Base-by-base conservation (phyloP, 1,140 invertebrate species). In the Drosophila pachea region DNA sequence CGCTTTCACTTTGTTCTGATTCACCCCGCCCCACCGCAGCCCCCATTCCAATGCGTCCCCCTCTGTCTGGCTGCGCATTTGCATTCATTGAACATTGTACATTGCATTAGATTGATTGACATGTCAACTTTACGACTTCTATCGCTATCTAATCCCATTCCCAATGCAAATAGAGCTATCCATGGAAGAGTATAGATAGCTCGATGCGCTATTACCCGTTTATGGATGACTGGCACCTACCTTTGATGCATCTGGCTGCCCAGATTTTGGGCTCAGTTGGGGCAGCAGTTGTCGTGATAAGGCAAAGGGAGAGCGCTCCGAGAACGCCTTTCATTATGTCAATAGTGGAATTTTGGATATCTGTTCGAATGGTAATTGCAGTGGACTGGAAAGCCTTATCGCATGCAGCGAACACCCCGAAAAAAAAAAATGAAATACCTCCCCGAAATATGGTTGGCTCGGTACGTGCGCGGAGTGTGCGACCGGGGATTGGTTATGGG, bases 401-500 rank as follows among this genome's bases (percentile, higher is more conserved):
- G 45, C 38, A 38, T 8, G n/a, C 7, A 16, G 33, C 48, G 22
- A 35, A 52, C 14, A 14, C 14, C 32, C 40, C 4, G 4, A 0
- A 49, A 53, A 1, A 7, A 7, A 45, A 47, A 60, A 38, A n/a
- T n/a, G n/a, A n/a, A 16, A 9, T 45, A 58, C 4, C 2, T 4
- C n/a, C 40, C 40, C 5, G n/a, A 52, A 36, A 36, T 14, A 33
- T 4, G 8, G n/a, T 9, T 12, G 38, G 22, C 40, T 29, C 14
- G 9, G 59, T 70, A 77, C 79, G 78, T 83, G 78, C 66, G 69
- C 42, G 47, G 53, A 35, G 11, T 50, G 45, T 55, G 59, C 48
- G 63, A 49, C 45, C 76, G 73, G 66, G 79, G 78, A 84, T 83
- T 72, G 78, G 78, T 84, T 83, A 78, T 78, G 79, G 78, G 56